Evolutionary conservation across 1,140 invertebrate genomes (phyloP).

Genomic region (Drosophila varians): DNA sequence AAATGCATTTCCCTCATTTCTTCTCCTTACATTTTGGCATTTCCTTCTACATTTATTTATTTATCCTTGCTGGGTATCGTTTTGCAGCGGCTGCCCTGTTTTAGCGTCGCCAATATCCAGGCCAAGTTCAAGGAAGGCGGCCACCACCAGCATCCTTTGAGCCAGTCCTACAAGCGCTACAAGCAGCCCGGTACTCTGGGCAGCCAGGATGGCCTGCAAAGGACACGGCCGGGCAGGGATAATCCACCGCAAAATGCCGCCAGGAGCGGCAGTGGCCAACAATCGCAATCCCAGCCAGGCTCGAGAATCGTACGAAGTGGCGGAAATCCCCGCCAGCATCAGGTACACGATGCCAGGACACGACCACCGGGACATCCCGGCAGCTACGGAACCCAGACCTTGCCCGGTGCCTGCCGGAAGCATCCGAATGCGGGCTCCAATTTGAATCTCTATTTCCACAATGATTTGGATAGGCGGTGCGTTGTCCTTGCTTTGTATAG

Average conservation of each 20-base stretch:
- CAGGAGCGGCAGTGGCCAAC: background rate
- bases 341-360: constrained; percentile 46
- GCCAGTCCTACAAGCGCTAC: constrained; percentile 71
- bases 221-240: background rate
- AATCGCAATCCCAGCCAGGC: background rate
- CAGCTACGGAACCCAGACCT: constrained; percentile 38
- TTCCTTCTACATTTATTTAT: background rate
- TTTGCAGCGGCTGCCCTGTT: constrained; percentile 69
- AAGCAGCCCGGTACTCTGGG: constrained; percentile 29
- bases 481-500: background rate
- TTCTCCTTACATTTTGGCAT: background rate
- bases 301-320: constrained; percentile 14
- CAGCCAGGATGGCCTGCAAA: constrained; percentile 21
- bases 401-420: constrained; percentile 59
- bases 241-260: background rate
- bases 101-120: constrained; percentile 65
- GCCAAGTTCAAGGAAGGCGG: constrained; percentile 61
- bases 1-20: background rate
- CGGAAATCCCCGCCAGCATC: constrained; percentile 45
- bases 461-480: constrained; percentile 62
- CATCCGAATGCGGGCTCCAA: constrained; percentile 60
- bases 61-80: background rate
- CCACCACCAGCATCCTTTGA: constrained; percentile 18
- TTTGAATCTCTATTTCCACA: constrained; percentile 58
- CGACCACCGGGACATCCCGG: background rate